Percentiles rank a stretch among this genome's conserved stretches.
Evolutionary conservation across 2,888 invertebrate species (phyloP).

Genomic region (Teleiodes luculella): DNA sequence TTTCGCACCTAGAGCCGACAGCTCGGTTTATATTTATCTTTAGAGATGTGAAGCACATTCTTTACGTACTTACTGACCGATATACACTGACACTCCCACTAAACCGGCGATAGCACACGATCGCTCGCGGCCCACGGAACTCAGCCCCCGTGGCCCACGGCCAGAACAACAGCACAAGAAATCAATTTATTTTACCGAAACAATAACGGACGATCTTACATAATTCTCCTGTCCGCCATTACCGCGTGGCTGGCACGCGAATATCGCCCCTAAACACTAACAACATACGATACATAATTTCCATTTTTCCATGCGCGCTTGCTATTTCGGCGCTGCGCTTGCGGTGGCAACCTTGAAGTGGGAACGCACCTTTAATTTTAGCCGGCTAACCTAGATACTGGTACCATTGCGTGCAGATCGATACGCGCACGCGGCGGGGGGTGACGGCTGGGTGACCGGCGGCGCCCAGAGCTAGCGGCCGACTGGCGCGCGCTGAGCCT

Average conservation of each 20-base stretch:
- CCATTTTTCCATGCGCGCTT: constrained; percentile 64
- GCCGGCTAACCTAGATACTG: constrained; percentile 77
- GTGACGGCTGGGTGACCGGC: constrained; percentile 41
- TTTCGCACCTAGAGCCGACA: constrained; percentile 12
- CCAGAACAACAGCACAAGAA: constrained; percentile 19
- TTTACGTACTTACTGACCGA: constrained; percentile 59
- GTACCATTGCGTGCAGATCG: constrained; percentile 66
- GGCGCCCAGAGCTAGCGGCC: constrained; percentile 45
- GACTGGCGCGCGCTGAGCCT: constrained; percentile 41
- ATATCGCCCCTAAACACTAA: constrained; percentile 54
- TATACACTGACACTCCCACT: constrained; percentile 45
- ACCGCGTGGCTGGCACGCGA: constrained; percentile 50
- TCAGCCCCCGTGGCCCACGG: constrained; percentile 15
- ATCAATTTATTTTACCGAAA: constrained; percentile 39
- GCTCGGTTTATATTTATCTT: constrained; percentile 67
- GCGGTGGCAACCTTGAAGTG: constrained; percentile 73
- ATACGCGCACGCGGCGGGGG: constrained; percentile 72
- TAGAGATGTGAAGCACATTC: constrained; percentile 16
- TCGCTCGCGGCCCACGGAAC: constrained; percentile 27
- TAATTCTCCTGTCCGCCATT: constrained; percentile 67
- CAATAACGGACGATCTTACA: constrained; percentile 70
- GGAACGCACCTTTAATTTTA: constrained; percentile 78
- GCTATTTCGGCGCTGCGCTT: constrained; percentile 71
- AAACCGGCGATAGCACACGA: constrained; percentile 22
- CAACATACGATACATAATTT: constrained; percentile 50